A percentile compares a stretch with the other conserved stretches of the same genome.
Evolutionary conservation across 2,113 vertebrate genomes (phyloP).

Genomic region (Prunella himalayana): DNA sequence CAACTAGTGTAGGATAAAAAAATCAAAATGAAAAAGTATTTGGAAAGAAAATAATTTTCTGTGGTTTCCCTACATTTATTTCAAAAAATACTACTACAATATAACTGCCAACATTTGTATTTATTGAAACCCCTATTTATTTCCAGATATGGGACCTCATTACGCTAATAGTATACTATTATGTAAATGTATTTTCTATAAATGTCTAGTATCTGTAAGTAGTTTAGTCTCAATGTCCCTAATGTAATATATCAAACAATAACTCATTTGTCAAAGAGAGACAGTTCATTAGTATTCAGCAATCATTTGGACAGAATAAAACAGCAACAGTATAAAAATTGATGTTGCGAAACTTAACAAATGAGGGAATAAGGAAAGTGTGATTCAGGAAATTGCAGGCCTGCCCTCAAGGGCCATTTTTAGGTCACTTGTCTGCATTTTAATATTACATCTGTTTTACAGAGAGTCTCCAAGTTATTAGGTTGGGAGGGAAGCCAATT

Average conservation of each 20-base stretch:
- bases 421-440: constrained; percentile 76
- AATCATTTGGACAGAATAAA: constrained; percentile 70
- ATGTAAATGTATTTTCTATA: constrained; percentile 71
- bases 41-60: neutral
- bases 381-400: constrained; percentile 70
- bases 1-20: neutral
- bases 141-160: constrained; percentile 61
- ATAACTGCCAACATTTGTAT: constrained; percentile 9
- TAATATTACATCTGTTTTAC: constrained; percentile 76
- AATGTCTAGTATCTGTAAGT: constrained; percentile 68
- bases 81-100: neutral
- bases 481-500: constrained; percentile 67
- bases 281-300: constrained; percentile 74
- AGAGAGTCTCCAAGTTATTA: constrained; percentile 64
- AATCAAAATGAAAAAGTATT: neutral
- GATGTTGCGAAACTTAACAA: constrained; percentile 76
- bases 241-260: constrained; percentile 77
- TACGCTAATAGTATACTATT: constrained; percentile 64
- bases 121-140: constrained; percentile 51
- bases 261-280: constrained; percentile 77
- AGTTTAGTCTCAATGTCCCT: constrained; percentile 70
- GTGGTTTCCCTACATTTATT: constrained; percentile 2
- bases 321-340: constrained; percentile 73
- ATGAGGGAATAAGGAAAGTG: constrained; percentile 70
- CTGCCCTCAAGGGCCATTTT: constrained; percentile 69